phyloP scores from a whole-genome alignment of 2,888 invertebrate species.

The Diogma glabrata region DNA sequence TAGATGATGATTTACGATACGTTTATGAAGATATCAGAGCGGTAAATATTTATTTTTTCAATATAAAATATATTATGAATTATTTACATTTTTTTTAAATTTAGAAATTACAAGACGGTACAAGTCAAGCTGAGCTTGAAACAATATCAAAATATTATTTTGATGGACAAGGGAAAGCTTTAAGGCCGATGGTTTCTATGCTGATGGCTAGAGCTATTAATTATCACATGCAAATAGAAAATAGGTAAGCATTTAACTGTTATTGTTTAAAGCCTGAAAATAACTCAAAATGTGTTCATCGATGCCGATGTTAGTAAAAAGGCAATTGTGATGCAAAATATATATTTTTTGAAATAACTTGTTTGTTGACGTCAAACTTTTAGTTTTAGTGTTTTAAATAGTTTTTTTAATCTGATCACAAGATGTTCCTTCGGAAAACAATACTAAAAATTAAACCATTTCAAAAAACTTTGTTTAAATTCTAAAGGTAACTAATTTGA shows the following conservation, averaged over 20 bases:
- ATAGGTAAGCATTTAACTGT: slow-evolving; percentile 61
- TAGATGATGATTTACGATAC: slow-evolving; percentile 77
- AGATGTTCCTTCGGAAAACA: too few species aligned
- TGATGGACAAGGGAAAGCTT: slow-evolving; percentile 94
- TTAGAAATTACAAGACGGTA: slow-evolving; percentile 54
- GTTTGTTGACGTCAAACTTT: too few species aligned
- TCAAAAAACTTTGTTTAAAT: too few species aligned
- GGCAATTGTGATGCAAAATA: too few species aligned
- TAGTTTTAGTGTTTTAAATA: too few species aligned
- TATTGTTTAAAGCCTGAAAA: too few species aligned
- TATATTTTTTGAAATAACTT: too few species aligned
- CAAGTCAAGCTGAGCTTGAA: slow-evolving; percentile 72
- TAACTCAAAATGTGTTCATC: not conserved
- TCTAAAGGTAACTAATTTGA: too few species aligned
- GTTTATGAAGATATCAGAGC: slow-evolving; percentile 77
- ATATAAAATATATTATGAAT: slow-evolving; percentile 1
- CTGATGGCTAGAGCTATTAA: slow-evolving; percentile 91
- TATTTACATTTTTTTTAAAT: slow-evolving; percentile 12
- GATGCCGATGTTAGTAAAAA: too few species aligned
- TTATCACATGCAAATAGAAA: slow-evolving; percentile 76
- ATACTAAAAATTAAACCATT: too few species aligned
- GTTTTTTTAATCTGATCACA: too few species aligned
- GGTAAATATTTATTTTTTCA: slow-evolving; percentile 43
- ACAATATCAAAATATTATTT: slow-evolving; percentile 95
- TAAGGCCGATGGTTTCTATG: slow-evolving; percentile 89